Evolutionary conservation across 1,140 invertebrate genomes (phyloP).

Genomic region (Philopotamus ludificatus): DNA sequence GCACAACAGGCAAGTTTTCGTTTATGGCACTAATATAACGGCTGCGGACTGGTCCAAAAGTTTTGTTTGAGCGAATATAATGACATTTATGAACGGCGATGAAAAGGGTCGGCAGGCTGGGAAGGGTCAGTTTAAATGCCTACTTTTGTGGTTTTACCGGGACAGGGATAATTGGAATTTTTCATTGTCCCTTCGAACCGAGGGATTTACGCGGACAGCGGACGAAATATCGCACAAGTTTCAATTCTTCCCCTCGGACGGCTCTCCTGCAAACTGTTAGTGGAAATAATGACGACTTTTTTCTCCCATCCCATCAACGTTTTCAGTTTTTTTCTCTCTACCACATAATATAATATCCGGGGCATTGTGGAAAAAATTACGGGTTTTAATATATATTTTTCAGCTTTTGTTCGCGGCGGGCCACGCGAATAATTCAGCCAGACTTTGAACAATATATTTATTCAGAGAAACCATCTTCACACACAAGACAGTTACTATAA

Average conservation of each 20-base stretch:
- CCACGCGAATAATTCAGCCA: no score
- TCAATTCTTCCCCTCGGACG: not conserved
- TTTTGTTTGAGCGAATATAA: conserved; percentile 37
- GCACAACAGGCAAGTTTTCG: conserved; percentile 28
- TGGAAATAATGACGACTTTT: no score
- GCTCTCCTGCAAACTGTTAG: no score
- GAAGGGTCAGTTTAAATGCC: conserved; percentile 36
- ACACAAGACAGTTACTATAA: no score
- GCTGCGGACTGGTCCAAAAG: conserved; percentile 6
- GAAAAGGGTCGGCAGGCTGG: conserved; percentile 32
- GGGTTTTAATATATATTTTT: no score
- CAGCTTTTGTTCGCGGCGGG: no score
- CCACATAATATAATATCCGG: no score
- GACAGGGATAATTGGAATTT: conserved; percentile 34
- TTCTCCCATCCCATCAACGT: no score
- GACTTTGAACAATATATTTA: no score
- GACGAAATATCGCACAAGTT: conserved; percentile 4
- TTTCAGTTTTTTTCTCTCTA: no score
- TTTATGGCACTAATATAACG: conserved; percentile 35
- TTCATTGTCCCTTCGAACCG: conserved; percentile 25
- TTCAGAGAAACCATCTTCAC: no score
- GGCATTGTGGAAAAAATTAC: no score
- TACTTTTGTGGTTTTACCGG: conserved; percentile 31
- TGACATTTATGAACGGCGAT: conserved; percentile 38
- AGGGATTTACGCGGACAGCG: not conserved